These are phyloP conservation scores for Escarpia spicata DNA, from an alignment of 2,888 invertebrate species.

Conservation along the genomic window DNA sequence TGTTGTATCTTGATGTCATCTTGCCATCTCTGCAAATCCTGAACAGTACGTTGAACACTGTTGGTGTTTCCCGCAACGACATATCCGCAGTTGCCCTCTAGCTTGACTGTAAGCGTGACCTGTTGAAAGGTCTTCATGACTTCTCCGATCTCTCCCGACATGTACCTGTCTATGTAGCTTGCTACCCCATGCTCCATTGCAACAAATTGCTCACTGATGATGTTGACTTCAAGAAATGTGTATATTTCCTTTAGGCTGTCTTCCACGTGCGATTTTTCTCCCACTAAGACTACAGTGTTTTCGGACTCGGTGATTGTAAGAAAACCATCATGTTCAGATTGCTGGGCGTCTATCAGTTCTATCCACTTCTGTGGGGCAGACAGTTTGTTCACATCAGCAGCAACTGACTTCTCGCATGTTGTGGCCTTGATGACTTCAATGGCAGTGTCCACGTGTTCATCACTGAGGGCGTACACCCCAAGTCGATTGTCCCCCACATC, in stretches of 20 bases:
- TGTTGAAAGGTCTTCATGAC: not conserved
- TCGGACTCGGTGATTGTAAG: not conserved
- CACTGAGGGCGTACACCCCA: not conserved
- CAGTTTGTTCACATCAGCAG: not conserved
- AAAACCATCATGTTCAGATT: not conserved
- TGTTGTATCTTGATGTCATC: not conserved
- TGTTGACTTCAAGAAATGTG: not conserved
- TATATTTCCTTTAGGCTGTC: not conserved
- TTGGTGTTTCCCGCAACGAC: not conserved
- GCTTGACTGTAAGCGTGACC: not conserved
- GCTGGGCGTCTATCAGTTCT: not conserved
- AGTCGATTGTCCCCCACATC: not conserved
- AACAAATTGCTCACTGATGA: not conserved
- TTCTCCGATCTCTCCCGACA: not conserved
- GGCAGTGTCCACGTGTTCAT: not conserved
- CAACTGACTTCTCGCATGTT: not conserved
- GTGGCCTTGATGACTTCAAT: not conserved
- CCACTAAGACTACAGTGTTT: not conserved
- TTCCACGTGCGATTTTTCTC: not conserved
- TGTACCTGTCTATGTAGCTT: not conserved
- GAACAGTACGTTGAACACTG: not conserved
- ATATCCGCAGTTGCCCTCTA: not conserved
- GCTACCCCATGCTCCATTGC: not conserved
- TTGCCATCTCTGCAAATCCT: not conserved
- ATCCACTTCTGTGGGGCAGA: not conserved